These are phyloP conservation scores for Glaucopsyche alexis DNA, from an alignment of 2,888 invertebrate genomes.

Conservation along the genomic window DNA sequence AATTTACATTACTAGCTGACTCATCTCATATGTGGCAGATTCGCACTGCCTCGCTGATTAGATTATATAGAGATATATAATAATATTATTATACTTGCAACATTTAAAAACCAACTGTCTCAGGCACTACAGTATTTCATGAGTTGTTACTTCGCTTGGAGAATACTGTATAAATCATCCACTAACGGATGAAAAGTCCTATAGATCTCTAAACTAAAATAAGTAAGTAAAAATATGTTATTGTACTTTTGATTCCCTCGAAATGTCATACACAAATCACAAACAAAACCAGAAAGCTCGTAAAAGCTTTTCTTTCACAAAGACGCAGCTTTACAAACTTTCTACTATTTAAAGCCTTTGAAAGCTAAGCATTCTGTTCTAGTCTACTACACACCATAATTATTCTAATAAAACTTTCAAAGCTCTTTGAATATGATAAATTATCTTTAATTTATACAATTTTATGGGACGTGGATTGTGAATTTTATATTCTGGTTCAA, in stretches of 20 bases:
- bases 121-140: no score
- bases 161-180: no score
- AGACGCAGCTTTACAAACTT: neutral
- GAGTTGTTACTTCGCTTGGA: no score
- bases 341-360: slow-evolving; percentile 10
- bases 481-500: neutral
- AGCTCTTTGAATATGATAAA: neutral
- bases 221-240: neutral
- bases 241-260: neutral
- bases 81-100: no score
- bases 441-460: slow-evolving; percentile 11
- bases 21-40: no score
- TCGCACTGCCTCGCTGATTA: no score
- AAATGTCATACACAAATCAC: neutral
- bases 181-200: no score
- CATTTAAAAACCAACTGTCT: no score
- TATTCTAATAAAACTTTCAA: slow-evolving; percentile 13
- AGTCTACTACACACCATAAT: neutral
- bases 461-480: neutral
- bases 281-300: slow-evolving; percentile 3
- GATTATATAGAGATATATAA: no score
- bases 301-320: neutral
- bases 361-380: slow-evolving; percentile 14
- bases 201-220: no score
- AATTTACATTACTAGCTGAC: no score